Conservation (phyloP, 2,797 vertebrate species). For the Vipera ursinii region DNA sequence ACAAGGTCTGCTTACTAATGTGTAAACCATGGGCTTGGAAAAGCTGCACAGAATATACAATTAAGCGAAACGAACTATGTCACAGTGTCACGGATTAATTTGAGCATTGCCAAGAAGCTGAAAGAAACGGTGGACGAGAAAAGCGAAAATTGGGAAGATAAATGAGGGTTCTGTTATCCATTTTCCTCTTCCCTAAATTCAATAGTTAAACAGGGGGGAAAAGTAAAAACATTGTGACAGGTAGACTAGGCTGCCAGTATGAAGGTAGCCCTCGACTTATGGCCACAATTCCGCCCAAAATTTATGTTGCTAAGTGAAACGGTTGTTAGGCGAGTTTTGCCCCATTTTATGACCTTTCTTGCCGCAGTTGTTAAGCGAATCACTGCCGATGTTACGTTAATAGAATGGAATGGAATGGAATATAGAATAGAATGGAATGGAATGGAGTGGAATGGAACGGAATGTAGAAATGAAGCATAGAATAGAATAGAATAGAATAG, state of each 20-base stretch:
- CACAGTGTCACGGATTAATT: slow-evolving; percentile 44
- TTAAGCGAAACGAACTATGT: slow-evolving; percentile 3
- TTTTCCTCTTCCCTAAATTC: slow-evolving; percentile 6
- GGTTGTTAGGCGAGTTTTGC: no score
- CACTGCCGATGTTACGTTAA: no score
- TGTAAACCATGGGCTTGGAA: background rate
- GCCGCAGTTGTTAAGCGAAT: no score
- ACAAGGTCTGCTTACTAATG: background rate
- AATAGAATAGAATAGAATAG: no score
- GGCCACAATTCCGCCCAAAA: background rate
- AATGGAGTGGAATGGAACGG: no score
- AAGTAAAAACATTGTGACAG: slow-evolving; percentile 8
- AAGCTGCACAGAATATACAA: background rate
- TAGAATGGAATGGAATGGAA: no score
- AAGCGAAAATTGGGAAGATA: background rate
- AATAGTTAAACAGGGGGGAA: background rate
- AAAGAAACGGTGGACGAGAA: background rate
- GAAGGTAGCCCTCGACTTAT: background rate
- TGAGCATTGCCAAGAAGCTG: slow-evolving; percentile 42
- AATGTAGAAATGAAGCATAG: no score
- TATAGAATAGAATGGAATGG: no score
- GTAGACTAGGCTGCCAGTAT: no score
- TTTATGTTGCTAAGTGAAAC: background rate
- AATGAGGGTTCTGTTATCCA: slow-evolving; percentile 8
- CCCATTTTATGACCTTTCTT: no score